Base-by-base conservation (phyloP, 2,888 invertebrate species). In the Acronicta psi region DNA sequence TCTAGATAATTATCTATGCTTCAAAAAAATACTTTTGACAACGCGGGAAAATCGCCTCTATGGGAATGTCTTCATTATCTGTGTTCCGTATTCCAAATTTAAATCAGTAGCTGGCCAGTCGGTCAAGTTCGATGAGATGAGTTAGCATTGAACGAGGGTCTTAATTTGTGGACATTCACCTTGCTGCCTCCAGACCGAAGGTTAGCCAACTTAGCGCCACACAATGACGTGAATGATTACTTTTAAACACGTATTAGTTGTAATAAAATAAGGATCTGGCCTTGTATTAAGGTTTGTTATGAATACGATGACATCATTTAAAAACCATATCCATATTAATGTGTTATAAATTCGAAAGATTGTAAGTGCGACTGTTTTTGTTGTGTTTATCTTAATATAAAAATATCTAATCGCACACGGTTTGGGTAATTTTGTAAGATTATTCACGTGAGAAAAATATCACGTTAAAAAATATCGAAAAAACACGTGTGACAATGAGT, bases 141-240 rank as follows among this genome's bases (percentile, higher is more conserved):
- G 68, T 63, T 45, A 58, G 29, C 46, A 55, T 59, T 66, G 66
- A 55, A 51, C 59, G 45, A 64, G 61, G 65, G 55, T 57, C 59
- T 51, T 59, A 29, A 69, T 54, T n/a, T 64, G 51, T 68, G 53
- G 61, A 59, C 59, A 74, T 68, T 73, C 73, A 73, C 69, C 74
- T 71, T 68, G 47, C 46, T 49, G 47, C 49, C 44, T 50, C 37
- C 52, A 55, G 13, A 3, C 40, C n/a, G 69, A 74, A 73, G 73
- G 72, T 62, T 47, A 60, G 42, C 41, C 55, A 59, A 72, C 43
- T 64, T 59, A 73, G 57, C 49, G 51, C 50, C 44, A 56, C 18
- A 62, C 57, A 55, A 51, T 67, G 36, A 57, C 45, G 18, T 51
- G 36, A 52, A 72, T 68, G 47, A 60, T 55, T 23, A 29, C 29